phyloP scores from a whole-genome alignment of 2,113 vertebrate species.

The Xyliphius kryptos region DNA sequence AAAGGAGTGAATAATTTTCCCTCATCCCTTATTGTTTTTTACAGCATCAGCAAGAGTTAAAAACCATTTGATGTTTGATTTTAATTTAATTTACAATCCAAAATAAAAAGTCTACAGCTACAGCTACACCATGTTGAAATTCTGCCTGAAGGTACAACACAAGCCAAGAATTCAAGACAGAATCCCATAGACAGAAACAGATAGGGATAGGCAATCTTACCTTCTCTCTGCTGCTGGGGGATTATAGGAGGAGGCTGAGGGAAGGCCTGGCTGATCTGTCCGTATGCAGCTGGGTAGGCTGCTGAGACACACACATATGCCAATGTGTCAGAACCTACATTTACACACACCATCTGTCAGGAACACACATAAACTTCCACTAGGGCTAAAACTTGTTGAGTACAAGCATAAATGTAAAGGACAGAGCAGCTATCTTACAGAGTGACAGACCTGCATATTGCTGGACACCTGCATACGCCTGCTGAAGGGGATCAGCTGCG shows the following conservation, averaged over 20 bases:
- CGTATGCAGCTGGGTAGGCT: slow-evolving; percentile 98
- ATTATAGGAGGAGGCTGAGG: slow-evolving; percentile 97
- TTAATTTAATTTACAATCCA: not conserved
- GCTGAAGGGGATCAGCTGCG: slow-evolving; percentile 94
- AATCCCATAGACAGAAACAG: slow-evolving; percentile 2
- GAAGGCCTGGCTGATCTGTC: slow-evolving; percentile 98
- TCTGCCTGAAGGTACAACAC: not conserved
- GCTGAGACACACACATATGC: slow-evolving; percentile 72
- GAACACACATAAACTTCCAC: slow-evolving; percentile 28
- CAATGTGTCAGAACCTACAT: slow-evolving; percentile 49
- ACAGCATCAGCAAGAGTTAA: not conserved
- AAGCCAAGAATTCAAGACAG: not conserved
- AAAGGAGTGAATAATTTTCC: not conserved
- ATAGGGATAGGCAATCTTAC: slow-evolving; percentile 60
- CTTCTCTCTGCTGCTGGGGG: slow-evolving; percentile 98
- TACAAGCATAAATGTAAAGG: too few relatives aligned
- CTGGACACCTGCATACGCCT: slow-evolving; percentile 98
- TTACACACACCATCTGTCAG: slow-evolving; percentile 1
- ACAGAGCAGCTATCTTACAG: too few relatives aligned
- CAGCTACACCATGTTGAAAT: not conserved
- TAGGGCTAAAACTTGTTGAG: too few relatives aligned
- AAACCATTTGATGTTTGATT: not conserved
- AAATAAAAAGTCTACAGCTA: not conserved
- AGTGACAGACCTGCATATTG: slow-evolving; percentile 99
- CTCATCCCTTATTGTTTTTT: not conserved